Percentiles rank a stretch among this genome's conserved stretches.
Evolutionary conservation across 2,797 vertebrate species (phyloP).

Genomic region (Hoplostethus mediterraneus): DNA sequence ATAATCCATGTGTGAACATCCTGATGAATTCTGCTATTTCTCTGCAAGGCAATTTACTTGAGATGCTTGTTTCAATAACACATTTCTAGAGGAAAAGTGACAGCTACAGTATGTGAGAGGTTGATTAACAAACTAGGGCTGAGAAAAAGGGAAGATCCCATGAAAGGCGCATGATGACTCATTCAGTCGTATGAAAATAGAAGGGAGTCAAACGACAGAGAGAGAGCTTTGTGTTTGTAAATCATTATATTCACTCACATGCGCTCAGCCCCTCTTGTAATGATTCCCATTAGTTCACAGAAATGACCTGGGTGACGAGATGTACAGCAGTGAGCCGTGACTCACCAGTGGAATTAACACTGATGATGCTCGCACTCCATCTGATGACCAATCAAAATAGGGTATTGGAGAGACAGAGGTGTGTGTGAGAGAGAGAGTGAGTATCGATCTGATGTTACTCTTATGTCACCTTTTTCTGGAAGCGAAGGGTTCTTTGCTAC

Average conservation of each 20-base stretch:
- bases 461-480: constrained; percentile 43
- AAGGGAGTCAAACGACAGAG: constrained; percentile 12
- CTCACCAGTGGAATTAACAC: constrained; percentile 55
- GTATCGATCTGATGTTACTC: constrained; percentile 22
- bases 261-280: constrained; percentile 33
- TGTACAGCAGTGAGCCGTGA: constrained; percentile 63
- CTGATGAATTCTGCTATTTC: neutral
- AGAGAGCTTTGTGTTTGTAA: constrained; percentile 27
- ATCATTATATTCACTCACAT: constrained; percentile 29
- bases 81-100: neutral
- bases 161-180: constrained; percentile 50
- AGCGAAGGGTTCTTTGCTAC: constrained; percentile 32
- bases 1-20: neutral
- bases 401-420: neutral
- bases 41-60: neutral
- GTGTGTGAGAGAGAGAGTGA: neutral
- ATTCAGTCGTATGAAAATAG: constrained; percentile 51
- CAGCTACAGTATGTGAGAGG: neutral
- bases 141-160: neutral
- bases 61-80: neutral
- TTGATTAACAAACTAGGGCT: neutral
- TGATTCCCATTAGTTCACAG: constrained; percentile 59
- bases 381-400: constrained; percentile 46
- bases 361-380: neutral
- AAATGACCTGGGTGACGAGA: constrained; percentile 28